Conservation (phyloP, 2,888 invertebrate species). For the Opisthograptis luteolata region DNA sequence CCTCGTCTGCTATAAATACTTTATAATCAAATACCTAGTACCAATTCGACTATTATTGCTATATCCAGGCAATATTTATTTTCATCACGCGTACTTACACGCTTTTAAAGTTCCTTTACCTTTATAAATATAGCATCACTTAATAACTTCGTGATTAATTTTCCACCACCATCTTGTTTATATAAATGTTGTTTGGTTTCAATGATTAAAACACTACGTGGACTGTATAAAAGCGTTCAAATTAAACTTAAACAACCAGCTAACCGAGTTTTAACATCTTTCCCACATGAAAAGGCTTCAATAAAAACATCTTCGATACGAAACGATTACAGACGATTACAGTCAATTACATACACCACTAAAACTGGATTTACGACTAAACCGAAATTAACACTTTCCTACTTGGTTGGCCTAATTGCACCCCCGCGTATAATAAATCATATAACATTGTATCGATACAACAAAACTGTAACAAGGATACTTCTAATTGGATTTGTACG, state of each 20-base stretch:
- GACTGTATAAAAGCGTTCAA: slow-evolving; percentile 15
- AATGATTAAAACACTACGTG: slow-evolving; percentile 4
- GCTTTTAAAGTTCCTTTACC: not conserved
- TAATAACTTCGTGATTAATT: slow-evolving; percentile 17
- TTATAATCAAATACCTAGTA: slow-evolving; percentile 26
- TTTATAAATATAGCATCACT: slow-evolving; percentile 7
- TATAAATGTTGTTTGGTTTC: slow-evolving; percentile 3
- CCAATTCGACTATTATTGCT: slow-evolving; percentile 27
- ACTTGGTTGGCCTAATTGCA: slow-evolving; percentile 68
- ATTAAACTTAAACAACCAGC: slow-evolving; percentile 27
- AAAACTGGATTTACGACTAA: slow-evolving; percentile 71
- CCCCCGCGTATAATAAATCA: slow-evolving; percentile 70
- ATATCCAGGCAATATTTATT: slow-evolving; percentile 15
- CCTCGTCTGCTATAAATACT: slow-evolving; percentile 23
- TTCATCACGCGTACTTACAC: slow-evolving; percentile 7
- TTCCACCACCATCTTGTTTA: slow-evolving; percentile 16
- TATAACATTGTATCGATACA: slow-evolving; percentile 56
- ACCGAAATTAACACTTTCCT: slow-evolving; percentile 73
- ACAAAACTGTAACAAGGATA: slow-evolving; percentile 76
- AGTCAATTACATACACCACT: slow-evolving; percentile 63
- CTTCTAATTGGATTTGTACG: slow-evolving; percentile 80
- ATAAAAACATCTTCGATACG: slow-evolving; percentile 55
- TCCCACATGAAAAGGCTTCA: slow-evolving; percentile 57
- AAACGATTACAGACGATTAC: slow-evolving; percentile 66
- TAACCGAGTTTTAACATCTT: slow-evolving; percentile 42